Percentiles rank a stretch among this genome's conserved stretches.
phyloP scores from a whole-genome alignment of 2,113 vertebrate species.

The Theropithecus gelada region DNA sequence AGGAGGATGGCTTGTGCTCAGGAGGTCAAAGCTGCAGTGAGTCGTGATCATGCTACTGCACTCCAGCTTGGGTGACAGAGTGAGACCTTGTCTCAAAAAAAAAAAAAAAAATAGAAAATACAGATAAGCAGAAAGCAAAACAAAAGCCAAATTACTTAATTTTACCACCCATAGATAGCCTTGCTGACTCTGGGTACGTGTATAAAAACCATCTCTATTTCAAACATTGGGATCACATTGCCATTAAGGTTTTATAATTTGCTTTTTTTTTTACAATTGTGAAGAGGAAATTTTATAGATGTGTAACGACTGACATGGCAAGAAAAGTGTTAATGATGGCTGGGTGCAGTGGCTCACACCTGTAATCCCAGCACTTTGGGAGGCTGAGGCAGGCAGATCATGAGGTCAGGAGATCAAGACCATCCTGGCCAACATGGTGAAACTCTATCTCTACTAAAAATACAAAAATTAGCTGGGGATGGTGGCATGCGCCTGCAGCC shows the following conservation, averaged over 20 bases:
- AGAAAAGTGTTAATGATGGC: background rate
- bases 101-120: background rate
- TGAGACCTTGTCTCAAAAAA: no score
- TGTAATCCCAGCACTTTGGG: no score
- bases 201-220: background rate
- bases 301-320: background rate
- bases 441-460: no score
- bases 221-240: background rate
- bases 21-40: no score
- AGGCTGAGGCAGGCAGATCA: no score
- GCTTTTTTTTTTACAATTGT: background rate
- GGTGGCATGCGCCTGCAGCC: no score
- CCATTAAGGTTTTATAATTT: background rate
- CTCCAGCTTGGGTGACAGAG: no score
- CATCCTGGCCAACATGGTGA: no score
- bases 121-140: background rate
- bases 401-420: no score
- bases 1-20: no score
- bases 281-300: background rate
- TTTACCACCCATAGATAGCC: background rate
- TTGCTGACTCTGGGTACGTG: background rate
- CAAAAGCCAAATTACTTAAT: background rate
- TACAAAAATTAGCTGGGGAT: no score
- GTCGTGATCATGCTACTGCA: no score
- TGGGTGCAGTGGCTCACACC: accelerated